Base-by-base conservation (phyloP, 2,888 invertebrate genomes). In the Seladonia tumulorum region DNA sequence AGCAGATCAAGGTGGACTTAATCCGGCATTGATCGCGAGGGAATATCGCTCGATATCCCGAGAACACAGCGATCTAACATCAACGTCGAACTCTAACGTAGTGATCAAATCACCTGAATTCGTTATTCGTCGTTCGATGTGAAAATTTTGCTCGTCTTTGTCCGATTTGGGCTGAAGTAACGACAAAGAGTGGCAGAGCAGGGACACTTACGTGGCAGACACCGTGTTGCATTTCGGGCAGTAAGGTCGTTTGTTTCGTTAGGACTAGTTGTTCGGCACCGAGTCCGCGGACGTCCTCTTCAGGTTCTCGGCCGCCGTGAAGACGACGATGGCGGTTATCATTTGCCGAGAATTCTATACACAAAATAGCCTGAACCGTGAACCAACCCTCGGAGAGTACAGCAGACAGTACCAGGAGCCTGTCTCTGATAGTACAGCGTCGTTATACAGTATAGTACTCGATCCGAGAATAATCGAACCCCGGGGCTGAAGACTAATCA, bases 141-240 rank as follows among this genome's bases (percentile, higher is more conserved):
- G 5, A n/a, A 70, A 70, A 70, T 42, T 42, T 12, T 70, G 42
- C n/a, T n/a, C 18, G 18, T 39, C 68, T 35, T 4, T 39, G 39
- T n/a, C 39, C 8, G 39, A 39, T 35, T n/a, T 42, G 42, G n/a
- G 72, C 39, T 14, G 76, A 71, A 79, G 8, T 66, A 63, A 76
- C 42, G 60, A 79, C 77, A 39, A 66, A 4, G 72, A 82, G 29
- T 7, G 22, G 49, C 16, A 63, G 88, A 87, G 81, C 90, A 92
- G 90, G 82, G 85, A 83, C 88, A 90, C 88, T 87, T 88, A 90
- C 88, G 85, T 77, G 90, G 87, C 86, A 88, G 85, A 91, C 84
- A 87, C 82, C 87, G 89, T 83, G 87, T 91, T 89, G 86, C 86
- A 83, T 90, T 85, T 81, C 85, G 83, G 90, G 89, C 91, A 92